A percentile compares a stretch with the other conserved stretches of the same genome.
phyloP scores from a whole-genome alignment of 1,140 invertebrate genomes.

The Hyphantria cunea region DNA sequence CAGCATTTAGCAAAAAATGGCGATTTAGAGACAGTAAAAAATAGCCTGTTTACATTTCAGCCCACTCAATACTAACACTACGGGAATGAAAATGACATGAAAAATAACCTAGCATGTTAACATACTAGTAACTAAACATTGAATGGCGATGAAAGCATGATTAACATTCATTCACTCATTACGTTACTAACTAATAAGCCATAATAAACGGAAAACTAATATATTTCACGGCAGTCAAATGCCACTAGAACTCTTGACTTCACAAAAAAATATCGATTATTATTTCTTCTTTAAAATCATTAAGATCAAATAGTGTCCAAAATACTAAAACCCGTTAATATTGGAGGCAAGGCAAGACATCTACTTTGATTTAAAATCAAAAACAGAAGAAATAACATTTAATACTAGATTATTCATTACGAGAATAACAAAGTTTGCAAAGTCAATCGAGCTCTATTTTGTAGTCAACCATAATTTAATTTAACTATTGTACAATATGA shows the following conservation, averaged over 20 bases:
- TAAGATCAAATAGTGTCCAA: no score
- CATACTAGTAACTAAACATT: slow-evolving; percentile 11
- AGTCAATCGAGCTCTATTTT: background rate
- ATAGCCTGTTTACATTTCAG: background rate
- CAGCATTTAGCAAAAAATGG: no score
- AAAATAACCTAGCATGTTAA: slow-evolving; percentile 3
- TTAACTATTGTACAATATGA: slow-evolving; percentile 14
- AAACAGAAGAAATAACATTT: no score
- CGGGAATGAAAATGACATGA: slow-evolving; percentile 22
- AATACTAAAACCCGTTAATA: no score
- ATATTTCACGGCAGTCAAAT: no score
- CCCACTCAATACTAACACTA: background rate
- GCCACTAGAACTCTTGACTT: no score
- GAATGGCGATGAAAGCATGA: slow-evolving; percentile 2
- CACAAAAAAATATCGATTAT: no score
- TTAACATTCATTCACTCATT: slow-evolving; percentile 7
- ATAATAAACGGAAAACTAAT: background rate
- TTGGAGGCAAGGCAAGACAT: no score
- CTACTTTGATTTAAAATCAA: no score
- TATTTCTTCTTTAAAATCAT: no score
- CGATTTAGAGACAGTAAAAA: no score
- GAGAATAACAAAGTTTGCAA: background rate
- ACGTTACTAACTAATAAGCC: background rate
- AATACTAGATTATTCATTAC: no score
- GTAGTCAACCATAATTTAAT: background rate